phyloP scores from a whole-genome alignment of 2,888 invertebrate species.

The Drosophila longiperda region DNA sequence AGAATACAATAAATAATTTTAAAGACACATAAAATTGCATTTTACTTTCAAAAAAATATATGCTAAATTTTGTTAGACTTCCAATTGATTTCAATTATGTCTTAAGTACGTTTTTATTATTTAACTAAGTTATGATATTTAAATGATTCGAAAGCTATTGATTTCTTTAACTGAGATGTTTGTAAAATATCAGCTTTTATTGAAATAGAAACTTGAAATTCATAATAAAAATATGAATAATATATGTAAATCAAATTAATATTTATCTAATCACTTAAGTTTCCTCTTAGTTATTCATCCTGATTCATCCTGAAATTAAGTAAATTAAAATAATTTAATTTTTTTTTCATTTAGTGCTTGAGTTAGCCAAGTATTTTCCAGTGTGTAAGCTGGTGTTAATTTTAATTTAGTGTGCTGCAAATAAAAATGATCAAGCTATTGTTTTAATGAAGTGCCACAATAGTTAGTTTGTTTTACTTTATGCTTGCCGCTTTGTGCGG shows the following conservation, averaged over 20 bases:
- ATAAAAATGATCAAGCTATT: not conserved
- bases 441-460: conserved; percentile 5
- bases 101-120: not conserved
- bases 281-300: not conserved
- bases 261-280: not conserved
- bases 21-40: not conserved
- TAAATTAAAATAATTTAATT: not conserved
- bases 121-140: not conserved
- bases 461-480: not conserved
- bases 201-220: not conserved
- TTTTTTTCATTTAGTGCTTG: not conserved
- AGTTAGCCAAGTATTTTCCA: not conserved
- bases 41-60: not conserved
- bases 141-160: not conserved
- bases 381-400: not conserved
- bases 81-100: not conserved
- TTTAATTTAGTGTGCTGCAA: not conserved
- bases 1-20: not conserved
- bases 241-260: not conserved
- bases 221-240: not conserved
- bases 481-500: conserved; percentile 16
- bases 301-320: too few relatives aligned
- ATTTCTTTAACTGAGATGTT: not conserved
- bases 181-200: not conserved
- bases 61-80: not conserved